These are phyloP conservation scores for Micromesistius poutassou DNA, from an alignment of 2,797 vertebrate genomes.

Conservation along the genomic window DNA sequence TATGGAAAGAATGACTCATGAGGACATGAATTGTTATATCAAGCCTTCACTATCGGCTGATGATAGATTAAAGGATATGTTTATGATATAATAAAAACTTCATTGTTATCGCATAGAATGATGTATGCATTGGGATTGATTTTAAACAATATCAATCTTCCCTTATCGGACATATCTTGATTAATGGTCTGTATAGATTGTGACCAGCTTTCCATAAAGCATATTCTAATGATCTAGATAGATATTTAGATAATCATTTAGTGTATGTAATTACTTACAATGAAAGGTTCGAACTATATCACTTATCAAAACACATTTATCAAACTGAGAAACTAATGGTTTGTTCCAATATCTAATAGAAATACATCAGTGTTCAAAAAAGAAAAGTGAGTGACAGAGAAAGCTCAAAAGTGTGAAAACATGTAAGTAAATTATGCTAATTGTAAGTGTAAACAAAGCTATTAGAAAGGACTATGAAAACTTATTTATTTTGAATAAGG, in stretches of 20 bases:
- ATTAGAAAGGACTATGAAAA: neutral
- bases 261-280: neutral
- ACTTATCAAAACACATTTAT: neutral
- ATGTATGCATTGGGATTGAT: neutral
- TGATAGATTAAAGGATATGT: neutral
- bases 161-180: neutral
- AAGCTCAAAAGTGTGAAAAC: neutral
- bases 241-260: neutral
- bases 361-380: neutral
- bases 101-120: neutral
- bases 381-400: neutral
- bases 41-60: neutral
- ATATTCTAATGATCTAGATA: neutral
- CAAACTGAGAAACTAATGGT: neutral
- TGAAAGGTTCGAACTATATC: neutral
- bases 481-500: neutral
- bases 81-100: neutral
- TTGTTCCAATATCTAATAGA: neutral
- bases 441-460: neutral
- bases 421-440: neutral
- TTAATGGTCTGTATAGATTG: neutral
- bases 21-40: neutral
- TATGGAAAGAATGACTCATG: conserved; percentile 4
- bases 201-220: neutral
- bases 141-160: neutral